These are phyloP conservation scores for Philypnodon macrostomus DNA, from an alignment of 2,797 vertebrate genomes.

Conservation along the genomic window DNA sequence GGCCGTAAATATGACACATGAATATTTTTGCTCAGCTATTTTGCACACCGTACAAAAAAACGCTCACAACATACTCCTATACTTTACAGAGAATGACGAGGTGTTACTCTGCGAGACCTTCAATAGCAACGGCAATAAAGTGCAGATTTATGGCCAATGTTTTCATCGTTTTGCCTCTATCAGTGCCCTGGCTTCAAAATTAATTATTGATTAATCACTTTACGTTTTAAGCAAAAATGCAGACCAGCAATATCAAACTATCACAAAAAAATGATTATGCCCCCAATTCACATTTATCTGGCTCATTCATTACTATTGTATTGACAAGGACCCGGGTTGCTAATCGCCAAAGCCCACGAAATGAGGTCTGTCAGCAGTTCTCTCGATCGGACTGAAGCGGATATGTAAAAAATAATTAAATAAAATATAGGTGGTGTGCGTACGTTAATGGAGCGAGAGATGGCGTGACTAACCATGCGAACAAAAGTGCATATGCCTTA, in stretches of 20 bases:
- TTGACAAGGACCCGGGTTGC: conserved; percentile 78
- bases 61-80: conserved; percentile 54
- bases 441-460: conserved; percentile 68
- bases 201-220: conserved; percentile 88
- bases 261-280: conserved; percentile 79
- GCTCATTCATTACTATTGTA: conserved; percentile 80
- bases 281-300: conserved; percentile 76
- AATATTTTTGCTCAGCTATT: conserved; percentile 62
- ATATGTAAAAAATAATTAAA: conserved; percentile 76
- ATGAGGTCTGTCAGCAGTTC: conserved; percentile 77
- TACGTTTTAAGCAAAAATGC: conserved; percentile 84
- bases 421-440: conserved; percentile 50
- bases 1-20: conserved; percentile 65
- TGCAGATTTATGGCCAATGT: conserved; percentile 81
- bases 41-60: conserved; percentile 63
- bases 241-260: conserved; percentile 82
- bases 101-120: conserved; percentile 57
- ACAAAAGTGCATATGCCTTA: conserved; percentile 63
- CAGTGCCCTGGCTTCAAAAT: conserved; percentile 79
- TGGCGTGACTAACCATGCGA: conserved; percentile 51
- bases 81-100: conserved; percentile 72
- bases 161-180: conserved; percentile 78
- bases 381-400: conserved; percentile 70
- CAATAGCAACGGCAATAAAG: conserved; percentile 76
- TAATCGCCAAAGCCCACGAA: conserved; percentile 79